Base-by-base conservation (phyloP, 2,888 invertebrate genomes). In the Drosophila conformis region DNA sequence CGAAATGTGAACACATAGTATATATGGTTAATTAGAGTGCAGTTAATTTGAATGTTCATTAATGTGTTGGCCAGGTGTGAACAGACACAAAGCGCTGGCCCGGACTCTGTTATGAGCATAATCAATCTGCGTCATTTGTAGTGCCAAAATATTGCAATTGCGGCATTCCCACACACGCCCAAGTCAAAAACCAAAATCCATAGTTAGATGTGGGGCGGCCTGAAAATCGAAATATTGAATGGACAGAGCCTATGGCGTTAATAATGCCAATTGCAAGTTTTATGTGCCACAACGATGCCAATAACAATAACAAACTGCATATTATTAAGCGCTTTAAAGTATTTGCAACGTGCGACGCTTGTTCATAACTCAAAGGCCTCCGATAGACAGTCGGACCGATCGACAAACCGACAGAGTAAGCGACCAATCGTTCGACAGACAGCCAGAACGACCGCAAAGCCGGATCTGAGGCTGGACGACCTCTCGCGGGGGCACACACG, bases 261-360 rank as follows among this genome's bases (percentile, higher is more conserved):
- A 83, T 85, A 85, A 88, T 85, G 86, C 85, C 88, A 85, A 85
- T 85, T 85, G 85, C 83, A 70, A 81, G 69, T 74, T 79, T 79
- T 79, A 78, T 78, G 78, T 75, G 72, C 78, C 69, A 68, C 78
- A 76, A 68, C 81, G 73, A 78, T 76, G 73, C 69, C 78, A 78
- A 81, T 73, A 81, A 81, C 78, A 78, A 86, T 89, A 88, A 86
- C 83, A 85, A 78, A 89, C 89, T 89, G 87, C 87, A 87, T 87
- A 85, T 80, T 87, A 85, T 89, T 87, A 83, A 87, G 86, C 76
- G 78, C 72, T 86, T 80, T 83, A 82, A 78, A 83, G 78, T 78
- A 87, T 87, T 82, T 83, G 76, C 83, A 87, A 83, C 76, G 66
- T 63, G 77, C 72, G 66, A 73, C 75, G 76, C 48, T 62, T 63